Percentiles rank a stretch among this genome's conserved stretches.
Conservation (phyloP, 2,113 vertebrate species). For the Neodontobutis hainanensis region DNA sequence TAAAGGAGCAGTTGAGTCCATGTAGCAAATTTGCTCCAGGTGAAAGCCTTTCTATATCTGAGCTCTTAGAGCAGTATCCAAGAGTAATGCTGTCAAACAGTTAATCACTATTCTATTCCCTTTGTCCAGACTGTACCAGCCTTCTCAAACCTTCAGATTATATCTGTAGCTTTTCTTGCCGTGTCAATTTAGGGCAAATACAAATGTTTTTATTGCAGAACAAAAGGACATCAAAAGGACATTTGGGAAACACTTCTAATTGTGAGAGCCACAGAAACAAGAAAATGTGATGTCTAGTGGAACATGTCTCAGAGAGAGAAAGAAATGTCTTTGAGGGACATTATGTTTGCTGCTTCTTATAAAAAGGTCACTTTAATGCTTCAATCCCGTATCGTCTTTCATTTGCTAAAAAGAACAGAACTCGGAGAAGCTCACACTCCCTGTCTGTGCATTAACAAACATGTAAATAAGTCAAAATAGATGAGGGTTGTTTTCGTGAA, state of each 20-base stretch:
- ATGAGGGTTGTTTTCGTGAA: conserved; percentile 72
- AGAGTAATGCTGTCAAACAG: conserved; percentile 82
- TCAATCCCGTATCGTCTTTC: conserved; percentile 70
- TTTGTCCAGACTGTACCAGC: conserved; percentile 66
- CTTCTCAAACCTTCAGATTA: conserved; percentile 54
- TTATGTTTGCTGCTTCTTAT: conserved; percentile 80
- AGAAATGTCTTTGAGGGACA: conserved; percentile 73
- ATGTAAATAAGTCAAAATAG: conserved; percentile 79
- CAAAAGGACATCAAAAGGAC: no score
- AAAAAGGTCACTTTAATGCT: conserved; percentile 83
- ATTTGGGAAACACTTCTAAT: conserved; percentile 56
- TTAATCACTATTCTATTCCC: conserved; percentile 63
- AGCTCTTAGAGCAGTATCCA: conserved; percentile 80
- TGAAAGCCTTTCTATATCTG: conserved; percentile 66
- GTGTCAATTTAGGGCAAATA: conserved; percentile 63
- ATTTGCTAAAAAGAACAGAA: conserved; percentile 44
- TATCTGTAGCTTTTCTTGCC: conserved; percentile 53
- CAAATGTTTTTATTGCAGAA: conserved; percentile 52
- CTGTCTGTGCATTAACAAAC: conserved; percentile 61
- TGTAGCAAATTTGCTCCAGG: conserved; percentile 54
- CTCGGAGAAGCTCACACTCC: conserved; percentile 41
- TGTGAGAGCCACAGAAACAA: conserved; percentile 61
- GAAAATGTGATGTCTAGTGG: conserved; percentile 65
- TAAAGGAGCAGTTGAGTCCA: conserved; percentile 57
- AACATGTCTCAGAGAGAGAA: conserved; percentile 65